Evolutionary conservation across 2,888 invertebrate genomes (phyloP).

Genomic region (Pachliopta kotzebuea): DNA sequence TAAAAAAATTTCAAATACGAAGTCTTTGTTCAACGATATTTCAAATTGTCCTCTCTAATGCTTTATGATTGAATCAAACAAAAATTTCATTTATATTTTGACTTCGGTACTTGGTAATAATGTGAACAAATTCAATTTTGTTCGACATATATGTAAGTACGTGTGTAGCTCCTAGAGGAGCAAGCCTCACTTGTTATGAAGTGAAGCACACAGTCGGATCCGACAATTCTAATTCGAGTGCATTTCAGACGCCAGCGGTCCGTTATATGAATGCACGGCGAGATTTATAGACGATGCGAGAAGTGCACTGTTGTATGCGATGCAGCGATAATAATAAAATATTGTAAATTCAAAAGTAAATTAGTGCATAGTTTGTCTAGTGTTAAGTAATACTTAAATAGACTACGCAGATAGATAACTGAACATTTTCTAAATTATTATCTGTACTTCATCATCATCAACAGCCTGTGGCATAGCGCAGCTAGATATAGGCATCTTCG

Average conservation of each 20-base stretch:
- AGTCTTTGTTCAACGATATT: no score
- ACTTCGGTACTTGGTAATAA: not conserved
- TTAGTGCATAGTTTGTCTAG: not conserved
- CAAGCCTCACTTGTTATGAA: not conserved
- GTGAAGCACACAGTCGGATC: constrained; percentile 1
- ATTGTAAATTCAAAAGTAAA: not conserved
- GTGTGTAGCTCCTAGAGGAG: not conserved
- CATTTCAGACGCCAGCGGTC: constrained; percentile 3
- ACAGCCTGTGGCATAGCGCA: no score
- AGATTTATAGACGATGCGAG: constrained; percentile 3
- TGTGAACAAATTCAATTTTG: not conserved
- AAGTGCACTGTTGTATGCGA: not conserved
- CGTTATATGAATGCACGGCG: not conserved
- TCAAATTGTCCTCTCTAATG: no score
- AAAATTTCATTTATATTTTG: not conserved
- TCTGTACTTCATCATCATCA: no score
- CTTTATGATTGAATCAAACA: no score
- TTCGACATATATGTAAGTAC: not conserved
- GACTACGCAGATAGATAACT: not conserved
- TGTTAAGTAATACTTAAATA: not conserved
- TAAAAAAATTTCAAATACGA: no score
- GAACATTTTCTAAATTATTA: no score
- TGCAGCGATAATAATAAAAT: not conserved
- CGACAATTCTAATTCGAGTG: constrained; percentile 7
- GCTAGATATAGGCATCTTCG: no score